Conservation (phyloP, 2,113 vertebrate species). For the Petaurus breviceps region DNA sequence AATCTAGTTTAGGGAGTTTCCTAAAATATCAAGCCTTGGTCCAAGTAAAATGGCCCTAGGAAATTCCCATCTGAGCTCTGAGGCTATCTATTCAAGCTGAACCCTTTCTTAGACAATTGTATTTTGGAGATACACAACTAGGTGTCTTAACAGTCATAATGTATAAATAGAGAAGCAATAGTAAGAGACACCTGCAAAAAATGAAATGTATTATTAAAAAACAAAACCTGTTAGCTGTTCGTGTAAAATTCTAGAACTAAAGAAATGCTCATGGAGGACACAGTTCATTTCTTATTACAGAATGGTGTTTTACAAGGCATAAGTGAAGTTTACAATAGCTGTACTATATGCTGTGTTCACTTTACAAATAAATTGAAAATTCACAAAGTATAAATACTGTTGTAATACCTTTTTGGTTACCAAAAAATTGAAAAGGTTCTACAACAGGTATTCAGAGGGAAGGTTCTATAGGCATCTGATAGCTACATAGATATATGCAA, state of each 20-base stretch:
- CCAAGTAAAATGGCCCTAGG: not conserved
- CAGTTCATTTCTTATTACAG: conserved; percentile 31
- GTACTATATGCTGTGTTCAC: conserved; percentile 26
- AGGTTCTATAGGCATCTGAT: conserved; percentile 34
- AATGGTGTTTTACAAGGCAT: conserved; percentile 45
- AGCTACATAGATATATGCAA: not conserved
- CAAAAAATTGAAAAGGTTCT: not conserved
- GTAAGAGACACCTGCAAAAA: not conserved
- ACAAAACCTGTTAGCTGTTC: conserved; percentile 8
- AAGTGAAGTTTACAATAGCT: conserved; percentile 45
- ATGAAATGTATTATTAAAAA: not conserved
- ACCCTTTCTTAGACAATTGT: conserved; percentile 23
- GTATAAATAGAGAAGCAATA: conserved; percentile 44
- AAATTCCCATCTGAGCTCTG: not conserved
- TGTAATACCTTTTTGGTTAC: not conserved
- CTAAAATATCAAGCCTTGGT: not conserved
- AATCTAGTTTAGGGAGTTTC: conserved; percentile 35
- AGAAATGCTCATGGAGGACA: conserved; percentile 27
- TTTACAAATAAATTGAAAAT: conserved; percentile 59
- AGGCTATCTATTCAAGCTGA: not conserved
- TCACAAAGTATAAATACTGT: conserved; percentile 44
- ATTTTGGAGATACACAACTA: not conserved
- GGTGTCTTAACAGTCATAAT: conserved; percentile 30
- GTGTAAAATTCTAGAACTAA: conserved; percentile 58
- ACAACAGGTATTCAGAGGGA: not conserved